Base-by-base conservation (phyloP, 2,888 invertebrate species). In the Kryphioiulus occultus region DNA sequence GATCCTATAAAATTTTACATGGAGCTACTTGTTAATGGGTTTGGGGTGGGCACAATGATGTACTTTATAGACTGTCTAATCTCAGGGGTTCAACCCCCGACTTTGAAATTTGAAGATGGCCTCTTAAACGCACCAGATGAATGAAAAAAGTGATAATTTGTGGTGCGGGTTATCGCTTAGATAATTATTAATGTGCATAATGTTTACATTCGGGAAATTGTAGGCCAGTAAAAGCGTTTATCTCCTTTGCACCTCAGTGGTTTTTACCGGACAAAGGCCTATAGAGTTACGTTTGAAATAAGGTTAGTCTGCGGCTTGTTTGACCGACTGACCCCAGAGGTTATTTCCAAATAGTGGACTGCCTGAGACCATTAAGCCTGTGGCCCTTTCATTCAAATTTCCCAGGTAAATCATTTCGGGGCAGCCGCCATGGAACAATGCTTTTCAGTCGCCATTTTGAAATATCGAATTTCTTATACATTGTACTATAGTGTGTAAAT, bases 231-330 rank as follows among this genome's bases (percentile, higher is more conserved):
- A 68, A 68, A 68, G 68, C 26, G 68, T 68, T 68, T 26, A 68
- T 68, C 26, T 26, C 68, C n/a, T n/a, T n/a, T 68, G 26, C 68
- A 68, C 68, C 68, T 68, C 26, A 12, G 26, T 68, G 68, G 68
- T 68, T 68, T 68, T 68, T 68, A 26, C 26, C 68, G n/a, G 26
- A 68, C 68, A 68, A 68, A 68, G 26, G 26, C 10, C 68, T 68
- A 68, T 68, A 68, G 68, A 68, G 26, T 68, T 68, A 26, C 26
- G 26, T 68, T 68, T 68, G 68, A 26, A 68, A 68, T 68, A 68
- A 68, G 68, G 26, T 68, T 68, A 68, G 68, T 68, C 68, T 68
- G 68, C 68, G 68, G 68, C 68, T 68, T 68, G 68, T 68, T 68
- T 68, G 68, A 26, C 68, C 68, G 68, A 12, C 68, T 68, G 26